Conservation (phyloP, 2,797 vertebrate genomes). For the Gymnodraco acuticeps region DNA sequence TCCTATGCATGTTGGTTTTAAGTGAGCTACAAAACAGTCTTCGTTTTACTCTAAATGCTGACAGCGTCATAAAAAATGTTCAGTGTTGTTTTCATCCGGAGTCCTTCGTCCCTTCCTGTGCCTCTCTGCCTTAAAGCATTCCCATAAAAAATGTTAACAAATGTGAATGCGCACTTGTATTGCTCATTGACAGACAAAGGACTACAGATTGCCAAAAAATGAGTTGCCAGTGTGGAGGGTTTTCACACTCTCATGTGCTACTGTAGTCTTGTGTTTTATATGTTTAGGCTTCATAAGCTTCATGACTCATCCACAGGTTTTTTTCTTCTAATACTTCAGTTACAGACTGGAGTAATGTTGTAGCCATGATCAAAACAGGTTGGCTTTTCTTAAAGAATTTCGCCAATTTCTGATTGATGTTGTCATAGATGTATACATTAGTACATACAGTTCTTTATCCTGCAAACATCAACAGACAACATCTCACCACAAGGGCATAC, state of each 20-base stretch:
- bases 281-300: background rate
- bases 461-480: background rate
- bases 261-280: background rate
- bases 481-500: background rate
- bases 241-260: background rate
- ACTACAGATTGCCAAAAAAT: background rate
- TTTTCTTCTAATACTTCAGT: background rate
- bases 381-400: no score
- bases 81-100: conserved; percentile 49
- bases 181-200: background rate
- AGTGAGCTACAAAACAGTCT: conserved; percentile 37
- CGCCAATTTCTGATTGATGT: no score
- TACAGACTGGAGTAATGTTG: background rate
- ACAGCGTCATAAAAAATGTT: conserved; percentile 33
- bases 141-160: conserved; percentile 38
- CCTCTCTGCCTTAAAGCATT: conserved; percentile 29
- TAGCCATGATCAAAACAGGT: no score
- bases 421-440: no score
- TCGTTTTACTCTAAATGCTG: conserved; percentile 45
- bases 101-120: conserved; percentile 41
- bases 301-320: background rate
- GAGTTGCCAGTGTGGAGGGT: background rate
- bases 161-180: conserved; percentile 28
- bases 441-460: background rate
- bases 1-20: conserved; percentile 30